Percentiles rank a stretch among this genome's conserved stretches.
These are phyloP conservation scores for Phoenicopterus ruber DNA, from an alignment of 2,113 vertebrate species.

Conservation along the genomic window DNA sequence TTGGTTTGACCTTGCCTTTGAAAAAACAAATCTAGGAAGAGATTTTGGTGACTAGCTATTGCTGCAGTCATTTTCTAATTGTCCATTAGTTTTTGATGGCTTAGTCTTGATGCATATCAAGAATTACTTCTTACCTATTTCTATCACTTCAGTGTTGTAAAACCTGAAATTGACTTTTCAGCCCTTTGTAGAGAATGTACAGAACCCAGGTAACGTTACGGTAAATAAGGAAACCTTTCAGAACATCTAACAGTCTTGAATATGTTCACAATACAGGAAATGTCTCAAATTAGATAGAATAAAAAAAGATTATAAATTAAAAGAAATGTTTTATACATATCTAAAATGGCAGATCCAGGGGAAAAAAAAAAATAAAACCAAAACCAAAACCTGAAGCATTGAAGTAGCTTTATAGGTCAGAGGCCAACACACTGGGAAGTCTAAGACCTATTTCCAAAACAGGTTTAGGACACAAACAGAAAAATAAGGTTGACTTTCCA, in stretches of 20 bases:
- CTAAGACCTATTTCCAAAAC: background rate
- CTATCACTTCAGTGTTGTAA: background rate
- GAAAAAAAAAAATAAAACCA: background rate
- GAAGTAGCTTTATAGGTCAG: background rate
- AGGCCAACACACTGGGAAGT: background rate
- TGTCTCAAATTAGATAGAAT: background rate
- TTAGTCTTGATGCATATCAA: background rate
- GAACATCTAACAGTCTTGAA: background rate
- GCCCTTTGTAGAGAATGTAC: background rate
- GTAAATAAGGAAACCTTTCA: background rate
- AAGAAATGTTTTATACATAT: background rate
- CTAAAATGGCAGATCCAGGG: background rate
- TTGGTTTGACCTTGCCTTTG: background rate
- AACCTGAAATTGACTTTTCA: background rate
- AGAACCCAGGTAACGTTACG: background rate
- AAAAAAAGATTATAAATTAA: background rate
- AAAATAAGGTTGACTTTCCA: background rate
- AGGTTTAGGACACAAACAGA: background rate
- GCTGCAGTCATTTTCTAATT: background rate
- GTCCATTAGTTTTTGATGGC: background rate
- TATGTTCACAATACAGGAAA: background rate
- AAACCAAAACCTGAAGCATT: background rate
- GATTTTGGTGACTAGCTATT: background rate
- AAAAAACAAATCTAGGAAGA: background rate
- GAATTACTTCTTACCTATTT: background rate